Evolutionary conservation across 2,113 vertebrate genomes (phyloP).

Genomic region (Mixornis gularis): DNA sequence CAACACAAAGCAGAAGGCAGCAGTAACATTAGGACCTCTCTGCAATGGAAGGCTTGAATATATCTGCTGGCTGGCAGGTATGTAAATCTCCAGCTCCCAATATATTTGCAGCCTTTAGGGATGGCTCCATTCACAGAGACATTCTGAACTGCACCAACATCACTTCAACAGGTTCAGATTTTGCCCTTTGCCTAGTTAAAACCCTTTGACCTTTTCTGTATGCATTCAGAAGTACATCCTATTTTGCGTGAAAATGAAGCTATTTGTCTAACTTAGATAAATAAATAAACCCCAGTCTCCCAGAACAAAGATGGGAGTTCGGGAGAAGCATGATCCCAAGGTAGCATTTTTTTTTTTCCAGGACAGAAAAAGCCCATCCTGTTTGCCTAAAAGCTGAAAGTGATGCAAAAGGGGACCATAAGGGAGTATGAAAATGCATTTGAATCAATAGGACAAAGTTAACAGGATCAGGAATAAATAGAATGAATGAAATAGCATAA

Average conservation of each 20-base stretch:
- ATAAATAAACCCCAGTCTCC: neutral
- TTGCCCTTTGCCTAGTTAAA: constrained; percentile 28
- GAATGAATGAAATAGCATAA: constrained; percentile 69
- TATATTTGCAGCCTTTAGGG: constrained; percentile 6
- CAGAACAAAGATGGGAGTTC: neutral
- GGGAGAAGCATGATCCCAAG: neutral
- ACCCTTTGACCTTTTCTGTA: constrained; percentile 20
- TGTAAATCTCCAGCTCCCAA: neutral
- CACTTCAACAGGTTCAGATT: constrained; percentile 36
- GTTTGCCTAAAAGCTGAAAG: constrained; percentile 40
- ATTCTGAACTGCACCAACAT: neutral
- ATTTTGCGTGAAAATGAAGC: constrained; percentile 5
- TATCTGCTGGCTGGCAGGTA: neutral
- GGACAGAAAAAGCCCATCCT: neutral
- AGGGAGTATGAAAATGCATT: constrained; percentile 59
- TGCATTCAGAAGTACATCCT: neutral
- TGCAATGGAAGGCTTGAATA: neutral
- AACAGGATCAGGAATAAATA: constrained; percentile 68
- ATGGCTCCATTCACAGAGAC: neutral
- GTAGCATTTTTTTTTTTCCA: neutral
- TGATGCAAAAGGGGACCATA: constrained; percentile 35
- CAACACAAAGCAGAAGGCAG: neutral
- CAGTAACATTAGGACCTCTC: rapidly evolving
- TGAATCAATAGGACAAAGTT: constrained; percentile 69
- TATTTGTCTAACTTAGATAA: constrained; percentile 11